Percentiles rank a stretch among this genome's conserved stretches.
Evolutionary conservation across 2,888 invertebrate species (phyloP).

Genomic region (Notodonta ziczac): DNA sequence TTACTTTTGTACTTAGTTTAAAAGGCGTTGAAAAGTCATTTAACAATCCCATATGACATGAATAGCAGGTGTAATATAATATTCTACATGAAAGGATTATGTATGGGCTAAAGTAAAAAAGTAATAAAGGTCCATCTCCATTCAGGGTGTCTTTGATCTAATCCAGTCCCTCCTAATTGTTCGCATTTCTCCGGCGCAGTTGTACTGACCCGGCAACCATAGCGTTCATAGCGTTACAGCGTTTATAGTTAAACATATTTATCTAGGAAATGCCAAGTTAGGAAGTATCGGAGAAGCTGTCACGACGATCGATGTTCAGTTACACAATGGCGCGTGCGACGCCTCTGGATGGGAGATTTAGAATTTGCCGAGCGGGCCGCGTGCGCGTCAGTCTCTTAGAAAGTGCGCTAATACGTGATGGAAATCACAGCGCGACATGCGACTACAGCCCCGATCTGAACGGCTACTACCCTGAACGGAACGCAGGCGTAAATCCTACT

Average conservation of each 20-base stretch:
- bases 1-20: too few species aligned
- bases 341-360: constrained; percentile 42
- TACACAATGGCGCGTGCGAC: constrained; percentile 55
- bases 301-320: constrained; percentile 36
- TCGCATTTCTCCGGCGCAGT: too few species aligned
- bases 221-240: neutral
- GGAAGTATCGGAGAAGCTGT: constrained; percentile 37
- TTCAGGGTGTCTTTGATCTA: too few species aligned
- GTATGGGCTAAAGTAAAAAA: too few species aligned
- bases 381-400: constrained; percentile 51
- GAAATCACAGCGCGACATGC: constrained; percentile 44
- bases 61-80: too few species aligned
- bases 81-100: too few species aligned
- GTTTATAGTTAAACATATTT: neutral
- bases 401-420: constrained; percentile 63
- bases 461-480: neutral
- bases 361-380: constrained; percentile 37
- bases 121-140: too few species aligned
- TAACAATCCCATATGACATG: too few species aligned
- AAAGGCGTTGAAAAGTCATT: too few species aligned
- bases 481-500: too few species aligned
- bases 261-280: constrained; percentile 1
- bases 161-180: too few species aligned
- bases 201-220: too few species aligned
- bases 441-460: neutral